These are phyloP conservation scores for Lottia scabra DNA, from an alignment of 2,888 invertebrate genomes.

Conservation along the genomic window DNA sequence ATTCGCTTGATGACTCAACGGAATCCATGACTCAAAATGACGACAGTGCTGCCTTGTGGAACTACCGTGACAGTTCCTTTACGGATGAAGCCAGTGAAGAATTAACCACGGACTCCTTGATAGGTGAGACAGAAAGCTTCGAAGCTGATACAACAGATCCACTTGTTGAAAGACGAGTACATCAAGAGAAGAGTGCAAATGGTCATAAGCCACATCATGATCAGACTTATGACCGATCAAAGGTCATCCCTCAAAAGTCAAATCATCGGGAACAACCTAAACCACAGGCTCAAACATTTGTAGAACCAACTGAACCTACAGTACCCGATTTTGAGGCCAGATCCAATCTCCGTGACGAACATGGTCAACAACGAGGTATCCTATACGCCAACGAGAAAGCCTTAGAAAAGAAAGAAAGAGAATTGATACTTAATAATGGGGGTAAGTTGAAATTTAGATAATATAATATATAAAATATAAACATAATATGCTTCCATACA, in stretches of 20 bases:
- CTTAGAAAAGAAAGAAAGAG: too few species aligned
- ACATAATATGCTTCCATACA: too few species aligned
- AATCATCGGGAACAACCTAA: too few species aligned
- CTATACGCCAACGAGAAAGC: too few species aligned
- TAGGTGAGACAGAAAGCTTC: not conserved
- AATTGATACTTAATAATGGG: too few species aligned
- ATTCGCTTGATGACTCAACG: too few species aligned
- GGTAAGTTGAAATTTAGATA: too few species aligned
- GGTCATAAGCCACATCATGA: not conserved
- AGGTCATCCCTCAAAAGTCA: not conserved
- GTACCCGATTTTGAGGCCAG: not conserved
- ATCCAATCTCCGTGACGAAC: not conserved
- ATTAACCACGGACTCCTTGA: not conserved
- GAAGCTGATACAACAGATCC: not conserved
- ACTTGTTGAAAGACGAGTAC: not conserved
- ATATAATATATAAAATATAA: too few species aligned
- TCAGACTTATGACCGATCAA: not conserved
- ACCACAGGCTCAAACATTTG: not conserved
- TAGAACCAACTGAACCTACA: conserved; percentile 6
- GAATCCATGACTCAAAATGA: not conserved
- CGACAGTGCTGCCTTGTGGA: not conserved
- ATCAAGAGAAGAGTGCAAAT: not conserved
- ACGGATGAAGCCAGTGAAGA: not conserved
- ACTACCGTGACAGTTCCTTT: not conserved
- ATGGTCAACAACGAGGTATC: too few species aligned